phyloP scores from a whole-genome alignment of 1,140 invertebrate species.

The Pseudomyrmex pallidus region DNA sequence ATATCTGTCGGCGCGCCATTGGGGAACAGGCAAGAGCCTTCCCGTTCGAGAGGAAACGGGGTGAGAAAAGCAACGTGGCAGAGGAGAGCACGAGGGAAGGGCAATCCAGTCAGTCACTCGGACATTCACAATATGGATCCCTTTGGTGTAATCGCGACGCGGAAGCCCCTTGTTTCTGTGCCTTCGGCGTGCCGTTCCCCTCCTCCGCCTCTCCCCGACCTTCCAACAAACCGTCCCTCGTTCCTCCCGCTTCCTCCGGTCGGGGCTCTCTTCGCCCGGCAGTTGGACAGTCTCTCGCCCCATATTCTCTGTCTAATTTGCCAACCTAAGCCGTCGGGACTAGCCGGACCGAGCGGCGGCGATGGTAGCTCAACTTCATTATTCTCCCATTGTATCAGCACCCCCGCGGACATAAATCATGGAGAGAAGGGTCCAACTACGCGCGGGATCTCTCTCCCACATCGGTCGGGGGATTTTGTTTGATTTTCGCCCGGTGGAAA shows the following conservation, averaged over 20 bases:
- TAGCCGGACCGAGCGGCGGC: constrained; percentile 67
- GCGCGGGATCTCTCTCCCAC: constrained; percentile 47
- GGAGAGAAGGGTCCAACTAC: constrained; percentile 60
- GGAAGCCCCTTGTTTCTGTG: constrained; percentile 70
- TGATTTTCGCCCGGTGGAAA: constrained; percentile 61
- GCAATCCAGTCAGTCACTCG: constrained; percentile 71
- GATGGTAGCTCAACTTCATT: constrained; percentile 76
- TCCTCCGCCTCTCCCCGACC: neutral
- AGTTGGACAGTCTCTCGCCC: constrained; percentile 70
- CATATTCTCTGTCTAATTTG: constrained; percentile 78
- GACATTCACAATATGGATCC: constrained; percentile 75
- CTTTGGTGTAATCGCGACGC: constrained; percentile 73
- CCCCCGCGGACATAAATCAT: constrained; percentile 79
- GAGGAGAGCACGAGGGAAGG: constrained; percentile 31
- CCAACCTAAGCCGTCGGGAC: constrained; percentile 74
- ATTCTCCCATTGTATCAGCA: constrained; percentile 79
- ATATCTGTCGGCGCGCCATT: constrained; percentile 28
- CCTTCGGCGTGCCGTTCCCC: constrained; percentile 48
- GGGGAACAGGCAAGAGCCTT: neutral
- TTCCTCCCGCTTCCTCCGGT: neutral
- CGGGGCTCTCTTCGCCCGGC: constrained; percentile 51
- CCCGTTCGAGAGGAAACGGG: constrained; percentile 5
- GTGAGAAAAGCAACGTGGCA: constrained; percentile 61
- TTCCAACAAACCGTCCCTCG: constrained; percentile 25
- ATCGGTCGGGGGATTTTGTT: constrained; percentile 64